These are phyloP conservation scores for Scomberomorus guttatus DNA, from an alignment of 2,797 vertebrate species.

Conservation along the genomic window DNA sequence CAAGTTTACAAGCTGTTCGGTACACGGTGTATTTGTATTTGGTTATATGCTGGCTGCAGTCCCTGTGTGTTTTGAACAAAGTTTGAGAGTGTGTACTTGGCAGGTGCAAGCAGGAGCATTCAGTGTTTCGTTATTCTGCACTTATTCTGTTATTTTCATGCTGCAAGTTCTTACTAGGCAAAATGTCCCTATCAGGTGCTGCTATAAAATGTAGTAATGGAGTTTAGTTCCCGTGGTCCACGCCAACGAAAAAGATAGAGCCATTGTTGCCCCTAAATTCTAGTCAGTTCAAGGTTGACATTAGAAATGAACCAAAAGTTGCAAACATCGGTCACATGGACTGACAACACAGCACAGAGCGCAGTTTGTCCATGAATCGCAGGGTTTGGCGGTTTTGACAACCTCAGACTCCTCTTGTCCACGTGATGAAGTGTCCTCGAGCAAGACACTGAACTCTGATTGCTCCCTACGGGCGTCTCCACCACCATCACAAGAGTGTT, in stretches of 20 bases:
- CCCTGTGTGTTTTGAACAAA: constrained; percentile 11
- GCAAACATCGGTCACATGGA: background rate
- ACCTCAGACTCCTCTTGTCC: background rate
- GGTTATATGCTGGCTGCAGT: background rate
- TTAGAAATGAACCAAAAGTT: background rate
- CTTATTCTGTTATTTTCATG: background rate
- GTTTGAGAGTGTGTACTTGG: constrained; percentile 10
- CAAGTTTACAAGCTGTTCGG: background rate
- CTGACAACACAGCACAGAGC: background rate
- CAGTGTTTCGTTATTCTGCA: background rate
- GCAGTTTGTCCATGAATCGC: background rate
- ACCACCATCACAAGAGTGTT: background rate
- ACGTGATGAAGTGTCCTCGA: background rate
- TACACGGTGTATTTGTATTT: background rate
- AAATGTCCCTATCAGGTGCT: background rate
- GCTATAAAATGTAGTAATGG: background rate
- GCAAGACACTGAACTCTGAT: background rate
- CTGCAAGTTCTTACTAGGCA: background rate
- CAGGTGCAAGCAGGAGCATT: background rate
- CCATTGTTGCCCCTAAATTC: background rate
- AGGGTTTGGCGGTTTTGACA: background rate
- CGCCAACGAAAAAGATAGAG: background rate
- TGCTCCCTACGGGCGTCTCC: background rate
- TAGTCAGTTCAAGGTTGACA: background rate
- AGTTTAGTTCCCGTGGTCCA: background rate